Evolutionary conservation across 2,113 vertebrate genomes (phyloP).

Genomic region (Atherinomorus stipes): DNA sequence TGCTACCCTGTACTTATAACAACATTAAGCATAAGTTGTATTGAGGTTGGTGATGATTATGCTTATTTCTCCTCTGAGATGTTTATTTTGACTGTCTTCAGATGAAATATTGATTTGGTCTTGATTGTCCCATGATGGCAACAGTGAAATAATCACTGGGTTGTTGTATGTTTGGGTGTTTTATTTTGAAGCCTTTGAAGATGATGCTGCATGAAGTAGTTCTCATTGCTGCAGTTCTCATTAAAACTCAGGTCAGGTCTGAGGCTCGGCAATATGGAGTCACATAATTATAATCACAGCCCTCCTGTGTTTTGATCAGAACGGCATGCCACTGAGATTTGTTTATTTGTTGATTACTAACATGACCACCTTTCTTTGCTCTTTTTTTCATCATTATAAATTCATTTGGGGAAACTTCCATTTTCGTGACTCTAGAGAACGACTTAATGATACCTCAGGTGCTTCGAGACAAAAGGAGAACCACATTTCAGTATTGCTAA

Average conservation of each 20-base stretch:
- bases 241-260: background rate
- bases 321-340: too few species aligned
- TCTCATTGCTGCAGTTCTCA: background rate
- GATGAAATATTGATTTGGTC: constrained; percentile 45
- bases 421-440: background rate
- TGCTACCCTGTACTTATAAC: constrained; percentile 36
- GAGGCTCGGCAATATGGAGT: background rate
- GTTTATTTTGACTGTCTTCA: constrained; percentile 41
- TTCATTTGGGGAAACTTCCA: background rate
- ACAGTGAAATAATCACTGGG: constrained; percentile 10
- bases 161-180: constrained; percentile 8
- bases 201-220: background rate
- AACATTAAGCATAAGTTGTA: constrained; percentile 32
- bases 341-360: background rate
- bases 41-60: constrained; percentile 8
- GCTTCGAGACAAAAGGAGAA: background rate
- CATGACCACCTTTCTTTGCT: background rate
- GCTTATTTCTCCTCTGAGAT: constrained; percentile 15
- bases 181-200: constrained; percentile 10
- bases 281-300: background rate
- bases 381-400: background rate
- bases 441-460: background rate
- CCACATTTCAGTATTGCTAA: too few species aligned
- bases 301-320: background rate
- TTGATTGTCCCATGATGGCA: constrained; percentile 37